Evolutionary conservation across 2,797 vertebrate genomes (phyloP).

Genomic region (Tympanoctomys barrerae): DNA sequence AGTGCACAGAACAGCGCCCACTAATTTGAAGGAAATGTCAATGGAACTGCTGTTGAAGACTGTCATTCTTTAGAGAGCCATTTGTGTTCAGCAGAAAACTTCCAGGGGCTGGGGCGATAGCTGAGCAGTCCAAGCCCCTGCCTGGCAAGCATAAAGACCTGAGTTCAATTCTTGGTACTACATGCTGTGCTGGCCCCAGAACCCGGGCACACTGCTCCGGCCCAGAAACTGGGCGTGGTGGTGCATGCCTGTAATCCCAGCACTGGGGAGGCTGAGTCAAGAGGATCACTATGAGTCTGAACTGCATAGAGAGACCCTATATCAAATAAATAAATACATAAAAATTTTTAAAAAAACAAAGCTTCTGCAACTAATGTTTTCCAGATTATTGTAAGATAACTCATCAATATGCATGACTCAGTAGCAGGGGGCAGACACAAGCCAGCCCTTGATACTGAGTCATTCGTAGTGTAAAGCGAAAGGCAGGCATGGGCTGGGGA

Average conservation of each 20-base stretch:
- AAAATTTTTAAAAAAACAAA: neutral
- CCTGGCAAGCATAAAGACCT: too few species aligned
- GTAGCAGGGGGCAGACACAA: neutral
- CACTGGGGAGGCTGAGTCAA: too few species aligned
- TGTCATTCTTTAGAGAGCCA: neutral
- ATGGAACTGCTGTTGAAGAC: neutral
- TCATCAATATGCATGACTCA: neutral
- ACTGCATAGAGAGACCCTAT: too few species aligned
- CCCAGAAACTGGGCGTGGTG: too few species aligned
- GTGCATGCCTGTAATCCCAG: too few species aligned
- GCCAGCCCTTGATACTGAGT: neutral
- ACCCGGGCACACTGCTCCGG: too few species aligned
- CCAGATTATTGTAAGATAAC: neutral
- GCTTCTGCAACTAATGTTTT: neutral
- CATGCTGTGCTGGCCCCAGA: too few species aligned
- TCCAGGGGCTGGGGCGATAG: too few species aligned
- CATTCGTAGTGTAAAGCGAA: neutral
- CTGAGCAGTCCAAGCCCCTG: too few species aligned
- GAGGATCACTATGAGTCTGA: too few species aligned
- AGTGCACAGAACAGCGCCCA: neutral
- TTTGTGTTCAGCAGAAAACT: neutral
- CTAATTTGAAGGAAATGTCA: neutral
- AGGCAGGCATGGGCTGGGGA: neutral
- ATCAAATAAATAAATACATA: too few species aligned
- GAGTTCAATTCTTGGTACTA: too few species aligned